Evolutionary conservation across 2,888 invertebrate genomes (phyloP).

Genomic region (Pseudococcus viburni): DNA sequence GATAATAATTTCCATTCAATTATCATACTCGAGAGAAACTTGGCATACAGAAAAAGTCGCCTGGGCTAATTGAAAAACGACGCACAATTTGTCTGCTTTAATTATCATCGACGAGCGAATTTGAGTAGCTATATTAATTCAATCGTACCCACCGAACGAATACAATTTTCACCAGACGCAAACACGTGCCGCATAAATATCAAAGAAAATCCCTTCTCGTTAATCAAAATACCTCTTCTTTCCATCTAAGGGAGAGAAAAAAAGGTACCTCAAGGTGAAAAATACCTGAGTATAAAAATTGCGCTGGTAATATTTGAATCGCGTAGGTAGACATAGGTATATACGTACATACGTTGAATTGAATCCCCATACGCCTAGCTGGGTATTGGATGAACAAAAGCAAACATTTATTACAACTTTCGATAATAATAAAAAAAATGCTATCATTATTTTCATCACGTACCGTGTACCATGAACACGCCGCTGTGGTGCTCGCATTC

Average conservation of each 20-base stretch:
- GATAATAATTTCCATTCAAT: no score
- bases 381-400: constrained; percentile 44
- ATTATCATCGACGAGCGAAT: background rate
- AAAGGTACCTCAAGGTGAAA: background rate
- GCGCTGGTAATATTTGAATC: background rate
- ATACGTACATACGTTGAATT: constrained; percentile 13
- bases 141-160: background rate
- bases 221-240: background rate
- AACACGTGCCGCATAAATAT: constrained; percentile 32
- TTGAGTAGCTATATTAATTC: background rate
- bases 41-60: no score
- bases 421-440: constrained; percentile 10
- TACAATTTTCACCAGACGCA: background rate
- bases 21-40: no score
- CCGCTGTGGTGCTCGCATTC: background rate
- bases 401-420: constrained; percentile 53
- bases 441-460: constrained; percentile 43
- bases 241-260: background rate
- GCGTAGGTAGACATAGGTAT: background rate
- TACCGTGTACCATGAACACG: constrained; percentile 4
- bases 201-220: constrained; percentile 30
- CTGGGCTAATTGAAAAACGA: background rate
- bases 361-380: constrained; percentile 18
- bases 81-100: background rate
- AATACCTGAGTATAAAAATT: background rate